These are phyloP conservation scores for Drosophila dives DNA, from an alignment of 2,888 invertebrate genomes.

Conservation along the genomic window DNA sequence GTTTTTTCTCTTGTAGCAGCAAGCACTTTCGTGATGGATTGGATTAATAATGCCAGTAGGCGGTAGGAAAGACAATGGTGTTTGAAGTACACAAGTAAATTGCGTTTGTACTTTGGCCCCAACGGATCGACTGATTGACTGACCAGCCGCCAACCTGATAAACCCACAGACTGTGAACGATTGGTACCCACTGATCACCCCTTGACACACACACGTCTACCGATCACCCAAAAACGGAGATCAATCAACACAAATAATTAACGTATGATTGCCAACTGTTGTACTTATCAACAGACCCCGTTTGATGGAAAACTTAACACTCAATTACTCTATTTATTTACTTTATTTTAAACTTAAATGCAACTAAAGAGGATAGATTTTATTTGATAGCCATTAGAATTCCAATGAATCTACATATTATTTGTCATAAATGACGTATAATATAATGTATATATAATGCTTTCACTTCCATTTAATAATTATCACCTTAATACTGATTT, in stretches of 20 bases:
- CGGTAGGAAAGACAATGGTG: not conserved
- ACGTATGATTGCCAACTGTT: constrained; percentile 54
- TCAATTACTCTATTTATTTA: constrained; percentile 23
- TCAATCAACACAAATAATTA: constrained; percentile 57
- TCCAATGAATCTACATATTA: constrained; percentile 11
- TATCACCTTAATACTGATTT: not conserved
- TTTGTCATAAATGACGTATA: constrained; percentile 9
- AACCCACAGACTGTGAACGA: constrained; percentile 12
- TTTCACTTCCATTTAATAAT: not conserved
- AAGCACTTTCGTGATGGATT: constrained; percentile 49
- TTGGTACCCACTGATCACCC: constrained; percentile 13
- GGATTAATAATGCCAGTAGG: constrained; percentile 32
- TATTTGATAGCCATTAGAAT: constrained; percentile 11
- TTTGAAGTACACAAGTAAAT: constrained; percentile 14
- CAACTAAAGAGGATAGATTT: constrained; percentile 13
- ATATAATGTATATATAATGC: too few relatives aligned
- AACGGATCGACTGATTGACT: not conserved
- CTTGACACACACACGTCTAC: constrained; percentile 16
- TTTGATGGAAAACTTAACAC: constrained; percentile 11
- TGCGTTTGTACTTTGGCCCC: not conserved
- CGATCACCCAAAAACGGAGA: constrained; percentile 27
- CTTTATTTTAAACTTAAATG: constrained; percentile 16
- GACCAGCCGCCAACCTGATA: not conserved
- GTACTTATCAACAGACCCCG: constrained; percentile 30
- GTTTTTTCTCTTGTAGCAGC: constrained; percentile 3